Percentiles rank a stretch among this genome's conserved stretches.
Conservation (phyloP, 2,113 vertebrate species). For the Sakesphorus luctuosus region DNA sequence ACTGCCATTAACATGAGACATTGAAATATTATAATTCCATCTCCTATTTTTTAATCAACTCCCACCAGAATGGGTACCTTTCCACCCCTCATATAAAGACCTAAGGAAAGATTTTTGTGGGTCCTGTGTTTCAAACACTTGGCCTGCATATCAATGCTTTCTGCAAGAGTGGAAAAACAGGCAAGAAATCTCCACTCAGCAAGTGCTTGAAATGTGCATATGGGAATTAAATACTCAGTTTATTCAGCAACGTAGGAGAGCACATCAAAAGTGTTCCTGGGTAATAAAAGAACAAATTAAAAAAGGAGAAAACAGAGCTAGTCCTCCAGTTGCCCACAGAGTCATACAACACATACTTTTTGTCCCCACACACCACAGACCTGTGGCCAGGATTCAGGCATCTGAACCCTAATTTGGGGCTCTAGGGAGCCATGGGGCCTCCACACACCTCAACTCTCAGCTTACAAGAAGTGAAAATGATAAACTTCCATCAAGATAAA, state of each 20-base stretch:
- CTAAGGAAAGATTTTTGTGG: neutral
- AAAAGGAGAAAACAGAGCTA: neutral
- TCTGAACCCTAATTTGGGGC: neutral
- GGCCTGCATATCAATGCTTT: neutral
- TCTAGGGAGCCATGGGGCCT: neutral
- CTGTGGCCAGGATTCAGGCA: neutral
- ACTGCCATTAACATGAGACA: neutral
- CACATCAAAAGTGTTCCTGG: neutral
- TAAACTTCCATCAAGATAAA: neutral
- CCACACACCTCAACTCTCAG: fast-evolving
- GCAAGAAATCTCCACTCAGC: neutral
- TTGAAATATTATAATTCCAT: neutral
- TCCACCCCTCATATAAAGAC: neutral
- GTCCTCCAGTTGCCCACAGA: neutral
- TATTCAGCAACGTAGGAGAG: neutral
- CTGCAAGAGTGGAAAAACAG: neutral
- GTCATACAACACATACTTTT: neutral
- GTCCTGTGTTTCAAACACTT: neutral
- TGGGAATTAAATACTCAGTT: neutral
- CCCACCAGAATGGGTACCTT: neutral
- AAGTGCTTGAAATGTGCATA: neutral
- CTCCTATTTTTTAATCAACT: neutral
- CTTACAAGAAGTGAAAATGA: neutral
- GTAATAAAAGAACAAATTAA: neutral
- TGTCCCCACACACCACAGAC: neutral